phyloP scores from a whole-genome alignment of 2,797 vertebrate genomes.

The Danio albolineatus region DNA sequence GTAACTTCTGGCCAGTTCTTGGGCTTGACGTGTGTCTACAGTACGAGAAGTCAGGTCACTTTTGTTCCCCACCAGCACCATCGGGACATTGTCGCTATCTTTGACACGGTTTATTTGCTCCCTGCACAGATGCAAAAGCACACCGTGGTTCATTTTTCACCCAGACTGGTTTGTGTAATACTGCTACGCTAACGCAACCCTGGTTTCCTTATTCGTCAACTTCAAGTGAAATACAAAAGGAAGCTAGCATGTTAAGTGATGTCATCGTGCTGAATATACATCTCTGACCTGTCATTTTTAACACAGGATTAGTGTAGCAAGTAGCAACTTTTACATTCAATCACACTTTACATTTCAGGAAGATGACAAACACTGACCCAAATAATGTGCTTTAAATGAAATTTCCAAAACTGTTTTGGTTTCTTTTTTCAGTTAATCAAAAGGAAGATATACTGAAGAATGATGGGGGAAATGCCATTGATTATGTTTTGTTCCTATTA shows the following conservation, averaged over 20 bases:
- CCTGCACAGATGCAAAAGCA: constrained; percentile 61
- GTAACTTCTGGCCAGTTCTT: constrained; percentile 80
- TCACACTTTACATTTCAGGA: neutral
- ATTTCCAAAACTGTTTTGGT: no score
- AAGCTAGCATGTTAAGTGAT: neutral
- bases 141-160: neutral
- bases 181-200: neutral
- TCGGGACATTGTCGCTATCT: constrained; percentile 84
- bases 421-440: no score
- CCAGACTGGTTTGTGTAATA: neutral
- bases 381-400: no score
- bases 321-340: constrained; percentile 4
- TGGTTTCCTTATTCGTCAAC: constrained; percentile 22
- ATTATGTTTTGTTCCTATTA: no score
- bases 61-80: constrained; percentile 85
- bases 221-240: constrained; percentile 8
- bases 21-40: constrained; percentile 77
- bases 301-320: neutral
- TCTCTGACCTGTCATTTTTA: neutral
- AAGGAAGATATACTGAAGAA: no score
- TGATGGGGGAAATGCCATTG: no score
- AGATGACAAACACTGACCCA: neutral
- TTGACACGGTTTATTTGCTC: constrained; percentile 86
- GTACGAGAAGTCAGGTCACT: constrained; percentile 78
- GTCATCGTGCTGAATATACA: neutral